Conservation (phyloP, 2,888 invertebrate genomes). For the Odontocolon sp. region DNA sequence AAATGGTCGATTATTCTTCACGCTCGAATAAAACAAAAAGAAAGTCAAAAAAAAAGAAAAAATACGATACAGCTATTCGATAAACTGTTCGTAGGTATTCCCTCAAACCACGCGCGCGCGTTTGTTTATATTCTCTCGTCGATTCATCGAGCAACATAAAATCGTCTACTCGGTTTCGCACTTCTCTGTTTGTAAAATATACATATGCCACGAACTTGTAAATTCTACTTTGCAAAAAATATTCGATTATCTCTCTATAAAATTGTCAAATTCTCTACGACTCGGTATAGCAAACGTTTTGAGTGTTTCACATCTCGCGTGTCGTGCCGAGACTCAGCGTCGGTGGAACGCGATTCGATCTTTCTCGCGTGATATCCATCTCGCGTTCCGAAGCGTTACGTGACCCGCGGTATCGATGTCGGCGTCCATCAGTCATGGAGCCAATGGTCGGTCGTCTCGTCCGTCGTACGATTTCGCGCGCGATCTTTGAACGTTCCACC, state of each 20-base stretch:
- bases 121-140: background rate
- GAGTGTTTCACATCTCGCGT: background rate
- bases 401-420: background rate
- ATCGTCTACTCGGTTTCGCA: background rate
- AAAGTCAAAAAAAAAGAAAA: conserved; percentile 15
- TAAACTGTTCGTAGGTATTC: conserved; percentile 73
- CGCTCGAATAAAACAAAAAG: conserved; percentile 48
- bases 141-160: conserved; percentile 10
- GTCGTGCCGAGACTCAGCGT: conserved; percentile 12
- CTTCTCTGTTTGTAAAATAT: conserved; percentile 73
- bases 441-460: background rate
- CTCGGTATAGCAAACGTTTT: conserved; percentile 35
- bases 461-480: background rate
- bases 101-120: conserved; percentile 61
- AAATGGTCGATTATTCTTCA: conserved; percentile 61
- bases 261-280: conserved; percentile 71
- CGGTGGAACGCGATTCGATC: conserved; percentile 30
- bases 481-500: conserved; percentile 48
- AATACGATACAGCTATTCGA: conserved; percentile 64
- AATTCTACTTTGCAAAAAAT: conserved; percentile 78
- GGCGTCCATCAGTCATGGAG: background rate
- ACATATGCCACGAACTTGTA: conserved; percentile 68
- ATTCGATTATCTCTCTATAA: conserved; percentile 74
- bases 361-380: conserved; percentile 11
- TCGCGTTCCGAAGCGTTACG: background rate